Base-by-base conservation (phyloP, 1,140 invertebrate species). In the Teleogryllus occipitalis region DNA sequence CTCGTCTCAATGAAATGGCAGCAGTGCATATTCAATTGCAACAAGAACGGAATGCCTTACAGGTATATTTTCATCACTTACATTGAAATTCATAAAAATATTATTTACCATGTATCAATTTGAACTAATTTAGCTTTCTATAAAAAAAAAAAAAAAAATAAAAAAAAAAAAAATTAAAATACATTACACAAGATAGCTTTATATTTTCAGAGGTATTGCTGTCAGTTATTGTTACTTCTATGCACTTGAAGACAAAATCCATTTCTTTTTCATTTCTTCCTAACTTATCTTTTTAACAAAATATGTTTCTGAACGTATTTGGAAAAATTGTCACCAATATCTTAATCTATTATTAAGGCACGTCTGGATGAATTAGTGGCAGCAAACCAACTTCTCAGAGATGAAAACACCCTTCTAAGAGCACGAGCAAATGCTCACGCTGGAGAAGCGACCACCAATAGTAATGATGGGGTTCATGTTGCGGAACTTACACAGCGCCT, bases 401-500 rank as follows among this genome's bases (percentile, higher is more conserved):
- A 97, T 86, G 95, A 98, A 87, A 96, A 96, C 86, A 92, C 94
- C 7, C 86, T 97, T 73, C 86, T 97, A 0, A 94, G 95, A 87
- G 95, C 94, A 0, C 93, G 95, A 78, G 87, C 86, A 84, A 80
- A 76, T 72, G 54, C 76, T 21, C 54, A 79, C 14, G 15, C 78
- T 8, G 48, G 46, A 73, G n/a, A 72, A 8, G 76, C 78, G 74
- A 78, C 46, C 15, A 21, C n/a, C 15, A 75, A 39, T 39, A 73
- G 15, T 65, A 18, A 65, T 14, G 18, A 10, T 65, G 54, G 54
- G 10, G 7, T 65, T 18, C 54, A 65, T 10, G 18, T 65, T 65
- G 54, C 54, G 10, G 54, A 65, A 65, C 54, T 65, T 2, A 14
- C 54, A 14, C 54, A 65, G 18, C 10, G 54, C 10, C 54, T 65